A percentile compares a stretch with the other conserved stretches of the same genome.
phyloP scores from a whole-genome alignment of 2,797 vertebrate species.

The Lagocephalus sceleratus region DNA sequence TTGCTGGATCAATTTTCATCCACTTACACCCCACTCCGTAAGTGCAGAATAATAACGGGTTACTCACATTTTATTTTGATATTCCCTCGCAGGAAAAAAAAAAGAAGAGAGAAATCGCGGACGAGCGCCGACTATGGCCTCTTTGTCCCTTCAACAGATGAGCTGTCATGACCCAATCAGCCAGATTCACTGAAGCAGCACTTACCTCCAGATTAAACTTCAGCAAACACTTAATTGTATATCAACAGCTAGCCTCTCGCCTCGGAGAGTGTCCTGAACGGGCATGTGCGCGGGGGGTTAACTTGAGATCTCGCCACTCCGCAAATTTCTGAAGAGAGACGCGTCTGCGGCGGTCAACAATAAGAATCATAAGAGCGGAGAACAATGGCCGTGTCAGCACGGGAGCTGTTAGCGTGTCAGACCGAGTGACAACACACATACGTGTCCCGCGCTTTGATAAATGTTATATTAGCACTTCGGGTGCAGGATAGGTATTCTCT shows the following conservation, averaged over 20 bases:
- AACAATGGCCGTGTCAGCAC: constrained; percentile 61
- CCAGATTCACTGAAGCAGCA: constrained; percentile 83
- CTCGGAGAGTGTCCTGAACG: constrained; percentile 69
- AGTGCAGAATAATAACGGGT: constrained; percentile 94
- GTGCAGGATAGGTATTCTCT: constrained; percentile 78
- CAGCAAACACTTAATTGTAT: constrained; percentile 82
- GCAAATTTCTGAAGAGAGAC: constrained; percentile 75
- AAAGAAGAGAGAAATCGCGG: constrained; percentile 75
- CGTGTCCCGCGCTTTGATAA: constrained; percentile 78
- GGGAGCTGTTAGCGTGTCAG: constrained; percentile 64
- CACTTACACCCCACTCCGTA: constrained; percentile 85
- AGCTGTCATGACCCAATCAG: constrained; percentile 79
- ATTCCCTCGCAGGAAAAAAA: constrained; percentile 78
- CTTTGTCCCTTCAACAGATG: constrained; percentile 74
- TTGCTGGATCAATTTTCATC: constrained; percentile 94
- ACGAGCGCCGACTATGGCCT: constrained; percentile 69
- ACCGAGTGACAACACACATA: constrained; percentile 73
- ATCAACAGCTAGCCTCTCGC: constrained; percentile 79
- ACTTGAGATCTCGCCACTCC: constrained; percentile 64
- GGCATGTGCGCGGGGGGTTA: constrained; percentile 24
- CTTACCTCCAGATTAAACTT: constrained; percentile 87
- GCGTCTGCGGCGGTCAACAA: constrained; percentile 83
- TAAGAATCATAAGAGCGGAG: constrained; percentile 41
- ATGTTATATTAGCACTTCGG: constrained; percentile 92
- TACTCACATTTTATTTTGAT: constrained; percentile 94